A percentile compares a stretch with the other conserved stretches of the same genome.
Conservation (phyloP, 2,113 vertebrate species). For the Hippopotamus amphibius region DNA sequence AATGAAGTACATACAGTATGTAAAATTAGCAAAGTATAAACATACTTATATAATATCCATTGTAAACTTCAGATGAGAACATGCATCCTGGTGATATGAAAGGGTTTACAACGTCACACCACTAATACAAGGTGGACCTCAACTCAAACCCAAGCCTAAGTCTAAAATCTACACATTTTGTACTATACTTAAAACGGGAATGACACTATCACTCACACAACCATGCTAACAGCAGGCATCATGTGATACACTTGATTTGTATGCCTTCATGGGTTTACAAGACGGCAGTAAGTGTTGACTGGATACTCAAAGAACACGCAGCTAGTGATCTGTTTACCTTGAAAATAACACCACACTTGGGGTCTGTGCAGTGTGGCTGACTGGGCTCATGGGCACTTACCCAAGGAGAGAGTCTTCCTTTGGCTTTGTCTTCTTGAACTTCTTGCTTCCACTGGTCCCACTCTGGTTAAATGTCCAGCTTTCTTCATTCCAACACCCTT, state of each 20-base stretch:
- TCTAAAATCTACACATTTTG: background rate
- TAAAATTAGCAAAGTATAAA: conserved; percentile 33
- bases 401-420: conserved; percentile 95
- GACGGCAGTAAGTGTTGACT: background rate
- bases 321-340: background rate
- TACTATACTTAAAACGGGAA: background rate
- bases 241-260: background rate
- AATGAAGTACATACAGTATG: background rate
- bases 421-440: conserved; percentile 96
- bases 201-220: background rate
- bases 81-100: background rate
- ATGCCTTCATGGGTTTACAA: background rate
- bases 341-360: background rate
- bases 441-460: conserved; percentile 94
- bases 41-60: background rate
- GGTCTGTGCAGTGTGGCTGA: background rate
- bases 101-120: background rate
- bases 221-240: background rate
- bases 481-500: conserved; percentile 97
- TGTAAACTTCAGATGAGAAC: background rate
- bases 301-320: background rate
- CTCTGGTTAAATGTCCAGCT: conserved; percentile 92
- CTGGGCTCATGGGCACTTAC: conserved; percentile 85
- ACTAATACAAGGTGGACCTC: background rate
- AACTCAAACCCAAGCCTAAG: background rate